Base-by-base conservation (phyloP, 2,888 invertebrate genomes). In the Brenthis daphne region DNA sequence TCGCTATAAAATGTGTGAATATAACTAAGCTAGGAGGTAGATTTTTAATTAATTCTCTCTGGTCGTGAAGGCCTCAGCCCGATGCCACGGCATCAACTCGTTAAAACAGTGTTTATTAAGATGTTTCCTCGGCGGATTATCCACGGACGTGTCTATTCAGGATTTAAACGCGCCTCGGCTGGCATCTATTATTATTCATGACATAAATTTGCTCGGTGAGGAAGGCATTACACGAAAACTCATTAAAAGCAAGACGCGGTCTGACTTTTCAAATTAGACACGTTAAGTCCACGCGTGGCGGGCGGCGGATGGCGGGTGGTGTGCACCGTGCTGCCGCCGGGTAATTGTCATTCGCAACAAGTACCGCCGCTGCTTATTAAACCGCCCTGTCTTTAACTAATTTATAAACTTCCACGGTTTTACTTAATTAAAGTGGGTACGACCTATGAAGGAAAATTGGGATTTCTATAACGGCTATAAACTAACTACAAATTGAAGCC, bases 231-330 rank as follows among this genome's bases (percentile, higher is more conserved):
- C 88, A 86, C 86, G 90, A 89, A 91, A 92, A 92, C 91, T 92
- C 91, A 92, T 92, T 92, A 92, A 91, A 91, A 90, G 86, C 77
- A 84, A 86, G 88, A 90, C 90, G 90, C 89, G 89, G 84, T 81
- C 86, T 87, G 91, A 90, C 89, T 92, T 90, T 90, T 89, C 90
- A 91, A 91, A 91, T 87, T 88, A 89, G 90, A 91, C 88, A 85
- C 90, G 90, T 90, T 90, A 91, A 90, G 90, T 87, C 89, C 90
- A 91, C 89, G 90, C 90, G 91, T 90, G 90, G 87, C 86, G 83
- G 69, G 55, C 56, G 67, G 64, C 67, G 56, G 70, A 57, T 64
- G 67, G 29, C 69, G 64, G 69, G 53, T 55, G 65, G 55, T 50
- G 37, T 33, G 63, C 51, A 57, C 29, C 50, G 64, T 51, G 64